Conservation (phyloP, 2,888 invertebrate genomes). For the Acanthosepion lycidas region DNA sequence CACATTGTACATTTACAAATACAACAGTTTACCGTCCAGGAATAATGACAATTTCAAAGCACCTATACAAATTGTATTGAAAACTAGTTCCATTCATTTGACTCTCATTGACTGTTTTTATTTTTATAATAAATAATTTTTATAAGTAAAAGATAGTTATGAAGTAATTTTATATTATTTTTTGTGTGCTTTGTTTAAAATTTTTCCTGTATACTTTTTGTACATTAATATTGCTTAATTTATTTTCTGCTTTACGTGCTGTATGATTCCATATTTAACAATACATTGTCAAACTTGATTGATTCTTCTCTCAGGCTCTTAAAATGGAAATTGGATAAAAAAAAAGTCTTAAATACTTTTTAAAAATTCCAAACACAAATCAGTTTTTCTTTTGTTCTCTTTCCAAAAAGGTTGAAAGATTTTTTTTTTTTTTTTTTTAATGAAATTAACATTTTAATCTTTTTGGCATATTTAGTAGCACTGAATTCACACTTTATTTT, state of each 20-base stretch:
- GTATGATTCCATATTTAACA: background rate
- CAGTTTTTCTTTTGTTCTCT: background rate
- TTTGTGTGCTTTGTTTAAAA: background rate
- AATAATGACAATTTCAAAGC: background rate
- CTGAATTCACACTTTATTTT: too few species aligned
- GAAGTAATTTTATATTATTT: background rate
- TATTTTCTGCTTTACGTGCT: background rate
- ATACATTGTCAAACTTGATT: background rate
- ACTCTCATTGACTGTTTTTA: background rate
- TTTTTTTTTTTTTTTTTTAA: too few species aligned
- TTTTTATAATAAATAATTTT: conserved; percentile 33
- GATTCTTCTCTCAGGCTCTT: background rate
- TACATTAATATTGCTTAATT: background rate
- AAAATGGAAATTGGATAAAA: background rate
- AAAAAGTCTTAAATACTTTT: background rate
- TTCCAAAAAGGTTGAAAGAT: background rate
- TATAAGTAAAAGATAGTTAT: background rate
- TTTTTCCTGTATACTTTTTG: background rate
- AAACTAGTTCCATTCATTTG: background rate
- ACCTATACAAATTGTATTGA: background rate
- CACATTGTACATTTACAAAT: background rate
- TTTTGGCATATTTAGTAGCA: too few species aligned
- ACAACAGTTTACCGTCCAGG: background rate
- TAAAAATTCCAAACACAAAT: background rate
- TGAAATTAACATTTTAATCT: too few species aligned